phyloP scores from a whole-genome alignment of 2,113 vertebrate species.

The Nansenia antarctica region DNA sequence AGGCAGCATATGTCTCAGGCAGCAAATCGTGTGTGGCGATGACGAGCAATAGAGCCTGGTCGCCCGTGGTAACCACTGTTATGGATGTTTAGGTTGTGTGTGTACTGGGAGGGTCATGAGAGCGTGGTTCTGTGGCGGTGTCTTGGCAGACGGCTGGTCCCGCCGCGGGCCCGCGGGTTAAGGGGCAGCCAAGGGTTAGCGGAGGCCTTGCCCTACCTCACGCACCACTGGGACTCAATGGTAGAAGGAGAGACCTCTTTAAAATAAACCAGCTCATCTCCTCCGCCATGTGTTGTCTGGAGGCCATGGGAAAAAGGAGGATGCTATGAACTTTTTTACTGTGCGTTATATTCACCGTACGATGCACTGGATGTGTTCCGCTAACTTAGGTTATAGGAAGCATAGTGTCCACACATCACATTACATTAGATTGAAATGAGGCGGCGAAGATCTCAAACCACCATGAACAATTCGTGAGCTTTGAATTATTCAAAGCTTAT shows the following conservation, averaged over 20 bases:
- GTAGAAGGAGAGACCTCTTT: constrained; percentile 18
- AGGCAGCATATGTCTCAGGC: constrained; percentile 35
- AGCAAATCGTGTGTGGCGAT: background rate
- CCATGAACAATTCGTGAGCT: too few relatives aligned
- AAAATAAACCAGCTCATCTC: constrained; percentile 33
- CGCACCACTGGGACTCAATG: constrained; percentile 19
- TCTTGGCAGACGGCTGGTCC: constrained; percentile 44
- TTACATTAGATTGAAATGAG: too few relatives aligned
- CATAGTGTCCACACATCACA: background rate
- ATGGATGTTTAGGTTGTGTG: constrained; percentile 45
- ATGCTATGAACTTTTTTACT: background rate
- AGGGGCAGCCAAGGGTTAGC: constrained; percentile 57
- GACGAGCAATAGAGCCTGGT: constrained; percentile 12
- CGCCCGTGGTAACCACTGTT: constrained; percentile 49
- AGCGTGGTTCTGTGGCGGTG: constrained; percentile 48
- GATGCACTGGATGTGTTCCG: too few relatives aligned
- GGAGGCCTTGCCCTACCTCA: constrained; percentile 16
- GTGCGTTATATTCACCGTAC: background rate
- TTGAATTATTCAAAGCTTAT: too few relatives aligned
- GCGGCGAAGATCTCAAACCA: too few relatives aligned
- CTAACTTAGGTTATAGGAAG: background rate
- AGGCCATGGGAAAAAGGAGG: background rate
- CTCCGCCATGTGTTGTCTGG: background rate
- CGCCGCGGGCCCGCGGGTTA: constrained; percentile 16
- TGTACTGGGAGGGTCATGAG: constrained; percentile 47